Percentiles rank a stretch among this genome's conserved stretches.
Evolutionary conservation across 2,797 vertebrate species (phyloP).

Genomic region (Selene dorsalis): DNA sequence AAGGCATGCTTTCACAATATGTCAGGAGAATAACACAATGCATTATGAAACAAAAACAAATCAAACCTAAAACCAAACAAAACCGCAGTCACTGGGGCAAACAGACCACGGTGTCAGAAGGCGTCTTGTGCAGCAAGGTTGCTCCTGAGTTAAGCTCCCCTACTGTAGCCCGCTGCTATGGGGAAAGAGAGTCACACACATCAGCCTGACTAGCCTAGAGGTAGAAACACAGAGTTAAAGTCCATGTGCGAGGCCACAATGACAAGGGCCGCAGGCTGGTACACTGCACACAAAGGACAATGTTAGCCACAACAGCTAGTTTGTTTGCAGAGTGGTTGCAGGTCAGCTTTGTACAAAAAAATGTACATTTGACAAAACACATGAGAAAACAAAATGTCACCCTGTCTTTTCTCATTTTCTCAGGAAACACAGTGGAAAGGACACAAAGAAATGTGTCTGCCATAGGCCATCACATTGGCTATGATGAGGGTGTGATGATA

Average conservation of each 20-base stretch:
- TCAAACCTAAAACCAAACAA: conserved; percentile 68
- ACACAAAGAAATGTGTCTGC: conserved; percentile 67
- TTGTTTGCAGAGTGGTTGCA: conserved; percentile 73
- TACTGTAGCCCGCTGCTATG: conserved; percentile 69
- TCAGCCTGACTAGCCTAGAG: conserved; percentile 73
- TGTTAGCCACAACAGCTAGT: conserved; percentile 72
- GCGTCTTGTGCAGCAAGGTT: conserved; percentile 50
- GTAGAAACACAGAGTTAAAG: conserved; percentile 77
- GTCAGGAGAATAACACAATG: conserved; percentile 43
- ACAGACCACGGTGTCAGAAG: conserved; percentile 59
- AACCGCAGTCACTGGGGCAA: conserved; percentile 56
- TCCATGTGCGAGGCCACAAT: conserved; percentile 82
- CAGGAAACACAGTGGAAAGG: conserved; percentile 50
- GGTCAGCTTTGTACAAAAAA: conserved; percentile 72
- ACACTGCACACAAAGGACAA: conserved; percentile 79
- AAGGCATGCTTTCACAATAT: conserved; percentile 60
- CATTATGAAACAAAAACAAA: conserved; percentile 55
- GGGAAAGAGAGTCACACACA: conserved; percentile 69
- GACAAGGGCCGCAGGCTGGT: conserved; percentile 80
- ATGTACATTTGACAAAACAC: conserved; percentile 74
- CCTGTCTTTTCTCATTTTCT: conserved; percentile 80
- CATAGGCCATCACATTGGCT: conserved; percentile 59
- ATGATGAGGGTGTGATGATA: conserved; percentile 55
- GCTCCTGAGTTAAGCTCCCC: conserved; percentile 57
- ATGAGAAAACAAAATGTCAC: conserved; percentile 80